phyloP scores from a whole-genome alignment of 2,113 vertebrate species.

The Brachyhypopomus gauderio region DNA sequence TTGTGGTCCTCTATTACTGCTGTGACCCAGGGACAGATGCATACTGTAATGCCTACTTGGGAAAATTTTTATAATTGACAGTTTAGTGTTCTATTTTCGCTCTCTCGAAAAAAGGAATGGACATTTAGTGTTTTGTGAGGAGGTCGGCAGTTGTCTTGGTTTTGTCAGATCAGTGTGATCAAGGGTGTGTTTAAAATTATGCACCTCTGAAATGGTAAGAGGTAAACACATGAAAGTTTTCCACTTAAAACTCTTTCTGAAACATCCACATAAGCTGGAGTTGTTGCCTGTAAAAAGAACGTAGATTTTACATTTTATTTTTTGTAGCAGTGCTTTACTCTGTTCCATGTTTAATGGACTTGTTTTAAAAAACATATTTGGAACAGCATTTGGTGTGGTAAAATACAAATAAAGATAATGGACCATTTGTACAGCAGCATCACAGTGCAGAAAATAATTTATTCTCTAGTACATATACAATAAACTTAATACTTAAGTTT shows the following conservation, averaged over 20 bases:
- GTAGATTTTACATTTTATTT: constrained; percentile 3
- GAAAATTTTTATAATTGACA: not conserved
- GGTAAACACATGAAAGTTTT: not conserved
- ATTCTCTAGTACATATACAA: not conserved
- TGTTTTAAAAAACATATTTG: not conserved
- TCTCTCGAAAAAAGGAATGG: not conserved
- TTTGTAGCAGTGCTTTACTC: constrained; percentile 8
- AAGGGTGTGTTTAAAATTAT: not conserved
- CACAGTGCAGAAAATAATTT: constrained; percentile 20
- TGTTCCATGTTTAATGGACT: not conserved
- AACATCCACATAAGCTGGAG: too few species aligned
- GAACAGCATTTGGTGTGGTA: not conserved
- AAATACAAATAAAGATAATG: not conserved
- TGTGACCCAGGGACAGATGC: not conserved
- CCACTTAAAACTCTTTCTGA: not conserved
- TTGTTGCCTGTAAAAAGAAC: not conserved
- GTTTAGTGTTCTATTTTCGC: not conserved
- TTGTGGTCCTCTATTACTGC: not conserved
- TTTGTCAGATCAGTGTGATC: not conserved
- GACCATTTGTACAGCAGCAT: constrained; percentile 7
- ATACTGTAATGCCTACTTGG: not conserved
- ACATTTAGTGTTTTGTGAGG: constrained; percentile 39
- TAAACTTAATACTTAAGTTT: not conserved
- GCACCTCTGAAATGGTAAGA: not conserved
- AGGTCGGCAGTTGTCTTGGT: constrained; percentile 64